These are phyloP conservation scores for Dasyurus viverrinus DNA, from an alignment of 2,113 vertebrate genomes.

Conservation along the genomic window DNA sequence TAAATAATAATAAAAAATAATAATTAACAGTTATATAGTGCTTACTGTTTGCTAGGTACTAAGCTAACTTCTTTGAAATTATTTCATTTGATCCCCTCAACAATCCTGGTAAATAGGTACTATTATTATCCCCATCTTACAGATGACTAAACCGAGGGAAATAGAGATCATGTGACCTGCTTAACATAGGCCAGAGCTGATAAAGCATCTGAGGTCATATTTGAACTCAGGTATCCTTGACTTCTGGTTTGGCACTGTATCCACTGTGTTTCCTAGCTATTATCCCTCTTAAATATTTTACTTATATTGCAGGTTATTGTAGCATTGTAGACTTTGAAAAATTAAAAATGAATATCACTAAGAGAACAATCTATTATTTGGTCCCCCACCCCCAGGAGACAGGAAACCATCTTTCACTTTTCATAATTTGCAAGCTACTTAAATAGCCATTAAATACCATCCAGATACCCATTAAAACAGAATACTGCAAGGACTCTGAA, in stretches of 20 bases:
- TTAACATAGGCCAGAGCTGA: not conserved
- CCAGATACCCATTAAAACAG: not conserved
- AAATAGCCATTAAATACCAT: not conserved
- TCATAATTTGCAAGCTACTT: not conserved
- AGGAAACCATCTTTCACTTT: not conserved
- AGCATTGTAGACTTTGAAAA: not conserved
- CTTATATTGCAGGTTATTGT: not conserved
- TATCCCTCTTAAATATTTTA: not conserved
- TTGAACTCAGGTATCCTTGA: not conserved
- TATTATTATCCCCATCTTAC: not conserved
- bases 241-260: not conserved
- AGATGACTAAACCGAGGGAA: not conserved
- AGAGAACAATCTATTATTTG: not conserved
- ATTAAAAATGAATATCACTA: not conserved
- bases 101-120: not conserved
- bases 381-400: not conserved
- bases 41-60: not conserved
- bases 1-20: not conserved
- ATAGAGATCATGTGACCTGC: not conserved
- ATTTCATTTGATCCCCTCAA: not conserved
- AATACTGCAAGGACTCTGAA: not conserved
- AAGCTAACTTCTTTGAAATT: not conserved
- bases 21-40: not conserved
- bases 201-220: not conserved
- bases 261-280: not conserved